A percentile compares a stretch with the other conserved stretches of the same genome.
phyloP scores from a whole-genome alignment of 2,797 vertebrate genomes.

The Sebastes diploproa region DNA sequence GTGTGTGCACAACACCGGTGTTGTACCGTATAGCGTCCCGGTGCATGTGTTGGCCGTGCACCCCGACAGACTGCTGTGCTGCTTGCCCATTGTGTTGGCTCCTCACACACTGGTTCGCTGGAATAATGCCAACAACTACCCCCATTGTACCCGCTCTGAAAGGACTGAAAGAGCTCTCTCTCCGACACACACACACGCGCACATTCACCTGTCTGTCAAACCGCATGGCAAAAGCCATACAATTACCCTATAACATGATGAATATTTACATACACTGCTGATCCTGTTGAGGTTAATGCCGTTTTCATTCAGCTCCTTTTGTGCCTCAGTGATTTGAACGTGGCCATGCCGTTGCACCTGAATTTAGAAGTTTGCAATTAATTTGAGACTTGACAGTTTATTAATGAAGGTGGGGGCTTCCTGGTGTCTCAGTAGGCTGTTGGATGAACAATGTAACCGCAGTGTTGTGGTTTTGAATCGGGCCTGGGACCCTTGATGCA shows the following conservation, averaged over 20 bases:
- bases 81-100: slow-evolving; percentile 67
- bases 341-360: slow-evolving; percentile 14
- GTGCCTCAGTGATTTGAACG: slow-evolving; percentile 14
- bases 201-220: slow-evolving; percentile 61
- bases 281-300: slow-evolving; percentile 56
- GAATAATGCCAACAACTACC: slow-evolving; percentile 73
- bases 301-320: slow-evolving; percentile 38
- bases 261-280: slow-evolving; percentile 64
- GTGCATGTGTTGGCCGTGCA: slow-evolving; percentile 38
- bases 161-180: slow-evolving; percentile 52
- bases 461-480: not conserved
- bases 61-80: slow-evolving; percentile 34
- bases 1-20: not conserved
- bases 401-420: slow-evolving; percentile 29
- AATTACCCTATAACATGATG: slow-evolving; percentile 53
- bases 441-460: not conserved
- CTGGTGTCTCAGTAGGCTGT: not conserved
- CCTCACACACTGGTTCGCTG: slow-evolving; percentile 51
- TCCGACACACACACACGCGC: slow-evolving; percentile 6
- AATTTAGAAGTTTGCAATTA: slow-evolving; percentile 37
- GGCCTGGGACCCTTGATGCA: not conserved
- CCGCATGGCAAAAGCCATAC: slow-evolving; percentile 36
- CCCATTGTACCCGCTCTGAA: slow-evolving; percentile 69
- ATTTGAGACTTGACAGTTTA: slow-evolving; percentile 38
- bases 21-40: not conserved